Conservation (phyloP, 2,113 vertebrate genomes). For the Baryphthengus martii region DNA sequence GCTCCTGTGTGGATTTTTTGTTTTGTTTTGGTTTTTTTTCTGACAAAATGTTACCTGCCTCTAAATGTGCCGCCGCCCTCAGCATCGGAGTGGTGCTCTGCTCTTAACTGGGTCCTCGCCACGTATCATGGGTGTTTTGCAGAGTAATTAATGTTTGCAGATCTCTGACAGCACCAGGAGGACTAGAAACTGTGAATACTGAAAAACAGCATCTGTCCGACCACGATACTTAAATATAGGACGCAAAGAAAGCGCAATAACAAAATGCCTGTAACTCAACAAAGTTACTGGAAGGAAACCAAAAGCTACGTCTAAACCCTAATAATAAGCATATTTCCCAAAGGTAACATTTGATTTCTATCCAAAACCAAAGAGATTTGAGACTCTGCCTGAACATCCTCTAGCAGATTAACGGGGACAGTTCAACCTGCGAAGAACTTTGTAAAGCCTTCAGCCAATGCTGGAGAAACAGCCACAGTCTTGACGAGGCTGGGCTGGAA, state of each 20-base stretch:
- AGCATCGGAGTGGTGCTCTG: background rate
- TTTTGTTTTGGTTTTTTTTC: background rate
- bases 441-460: background rate
- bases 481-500: background rate
- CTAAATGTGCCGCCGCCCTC: background rate
- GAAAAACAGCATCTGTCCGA: background rate
- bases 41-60: background rate
- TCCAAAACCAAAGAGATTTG: background rate
- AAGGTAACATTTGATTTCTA: conserved; percentile 31
- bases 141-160: background rate
- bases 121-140: accelerated
- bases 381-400: background rate
- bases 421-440: background rate
- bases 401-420: background rate
- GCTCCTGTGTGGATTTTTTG: accelerated
- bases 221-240: background rate
- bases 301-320: conserved; percentile 3
- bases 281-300: background rate
- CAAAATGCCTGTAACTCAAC: background rate
- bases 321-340: conserved; percentile 42
- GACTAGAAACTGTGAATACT: background rate
- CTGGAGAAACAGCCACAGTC: background rate
- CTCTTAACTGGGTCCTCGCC: background rate
- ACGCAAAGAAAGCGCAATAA: background rate
- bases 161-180: background rate